Conservation (phyloP, 1,140 invertebrate species). For the Penaeus japonicus region DNA sequence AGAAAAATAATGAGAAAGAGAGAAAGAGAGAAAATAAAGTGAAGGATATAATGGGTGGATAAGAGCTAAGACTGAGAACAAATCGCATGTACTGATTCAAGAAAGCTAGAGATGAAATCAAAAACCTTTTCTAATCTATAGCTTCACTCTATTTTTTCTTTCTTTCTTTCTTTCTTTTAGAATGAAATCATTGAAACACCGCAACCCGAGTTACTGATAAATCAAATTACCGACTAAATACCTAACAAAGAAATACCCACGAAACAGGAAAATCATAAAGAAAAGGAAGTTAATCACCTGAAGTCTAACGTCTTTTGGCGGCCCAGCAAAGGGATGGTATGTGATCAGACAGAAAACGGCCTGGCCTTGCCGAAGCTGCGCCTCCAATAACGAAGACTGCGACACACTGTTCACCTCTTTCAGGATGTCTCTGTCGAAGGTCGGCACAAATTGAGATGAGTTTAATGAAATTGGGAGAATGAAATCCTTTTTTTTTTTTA, state of each 20-base stretch:
- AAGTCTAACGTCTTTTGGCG: neutral
- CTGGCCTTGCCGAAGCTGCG: too few species aligned
- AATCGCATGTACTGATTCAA: too few species aligned
- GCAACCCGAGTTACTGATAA: too few species aligned
- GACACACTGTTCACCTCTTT: neutral
- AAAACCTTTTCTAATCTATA: too few species aligned
- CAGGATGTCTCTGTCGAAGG: neutral
- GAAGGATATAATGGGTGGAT: too few species aligned
- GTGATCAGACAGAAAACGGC: neutral
- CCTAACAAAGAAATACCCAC: too few species aligned
- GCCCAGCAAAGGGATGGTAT: neutral
- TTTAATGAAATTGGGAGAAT: neutral
- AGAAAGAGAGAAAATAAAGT: neutral
- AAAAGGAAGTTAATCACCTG: neutral
- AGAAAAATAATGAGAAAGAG: neutral
- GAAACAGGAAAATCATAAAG: neutral
- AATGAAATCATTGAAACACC: too few species aligned
- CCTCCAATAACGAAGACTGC: neutral
- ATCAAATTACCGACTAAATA: too few species aligned
- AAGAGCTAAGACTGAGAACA: too few species aligned
- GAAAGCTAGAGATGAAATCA: too few species aligned
- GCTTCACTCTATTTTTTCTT: too few species aligned
- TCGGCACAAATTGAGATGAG: neutral
- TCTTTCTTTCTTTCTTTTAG: too few species aligned
- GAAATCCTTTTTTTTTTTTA: neutral